Conservation (phyloP, 1,140 invertebrate species). For the Mamestra configurata region DNA sequence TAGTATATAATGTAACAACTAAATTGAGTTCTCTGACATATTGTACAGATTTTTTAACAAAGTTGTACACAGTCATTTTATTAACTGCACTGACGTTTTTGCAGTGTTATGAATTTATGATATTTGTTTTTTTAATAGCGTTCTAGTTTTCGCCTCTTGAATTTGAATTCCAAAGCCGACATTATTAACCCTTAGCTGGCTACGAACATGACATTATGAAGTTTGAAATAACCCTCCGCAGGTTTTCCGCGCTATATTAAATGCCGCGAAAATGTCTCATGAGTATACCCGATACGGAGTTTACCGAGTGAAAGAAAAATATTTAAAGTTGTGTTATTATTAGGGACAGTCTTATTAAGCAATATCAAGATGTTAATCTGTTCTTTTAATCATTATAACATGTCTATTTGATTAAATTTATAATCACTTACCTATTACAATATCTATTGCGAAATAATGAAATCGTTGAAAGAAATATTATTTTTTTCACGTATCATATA, state of each 20-base stretch:
- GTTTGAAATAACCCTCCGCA: conserved; percentile 27
- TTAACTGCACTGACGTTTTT: neutral
- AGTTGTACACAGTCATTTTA: conserved; percentile 15
- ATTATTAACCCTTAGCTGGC: conserved; percentile 15
- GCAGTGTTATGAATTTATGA: conserved; percentile 18
- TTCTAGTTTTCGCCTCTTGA: conserved; percentile 4
- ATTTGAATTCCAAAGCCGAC: conserved; percentile 33
- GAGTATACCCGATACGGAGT: neutral
- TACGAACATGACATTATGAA: conserved; percentile 17
- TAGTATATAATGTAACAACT: neutral
- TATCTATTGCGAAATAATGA: no score
- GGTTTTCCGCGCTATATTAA: conserved; percentile 22
- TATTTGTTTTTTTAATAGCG: conserved; percentile 25
- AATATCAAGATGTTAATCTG: no score
- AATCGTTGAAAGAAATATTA: no score
- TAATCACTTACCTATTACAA: no score
- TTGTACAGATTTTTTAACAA: conserved; percentile 20
- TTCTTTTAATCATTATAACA: no score
- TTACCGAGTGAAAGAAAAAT: no score
- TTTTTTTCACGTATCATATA: no score
- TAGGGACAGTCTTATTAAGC: no score
- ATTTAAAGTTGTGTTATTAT: no score
- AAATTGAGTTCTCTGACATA: neutral
- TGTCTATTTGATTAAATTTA: no score
- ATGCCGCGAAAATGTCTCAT: neutral